A percentile compares a stretch with the other conserved stretches of the same genome.
Evolutionary conservation across 2,797 vertebrate genomes (phyloP).

Genomic region (Protosalanx chinensis): DNA sequence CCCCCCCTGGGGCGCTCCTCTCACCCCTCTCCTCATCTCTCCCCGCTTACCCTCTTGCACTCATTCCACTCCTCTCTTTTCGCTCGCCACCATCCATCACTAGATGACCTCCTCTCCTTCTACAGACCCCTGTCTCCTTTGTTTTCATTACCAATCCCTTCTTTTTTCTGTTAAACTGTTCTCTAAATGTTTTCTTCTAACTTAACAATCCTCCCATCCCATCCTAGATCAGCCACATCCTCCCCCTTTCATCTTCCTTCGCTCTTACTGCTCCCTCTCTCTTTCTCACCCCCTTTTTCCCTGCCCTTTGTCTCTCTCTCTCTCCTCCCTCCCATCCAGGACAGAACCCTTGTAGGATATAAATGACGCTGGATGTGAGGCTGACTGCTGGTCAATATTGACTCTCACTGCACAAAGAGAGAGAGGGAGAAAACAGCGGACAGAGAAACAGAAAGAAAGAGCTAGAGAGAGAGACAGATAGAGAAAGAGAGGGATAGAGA

Average conservation of each 20-base stretch:
- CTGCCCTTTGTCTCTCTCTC: neutral
- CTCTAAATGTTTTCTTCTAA: neutral
- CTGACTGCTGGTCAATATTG: slow-evolving; percentile 67
- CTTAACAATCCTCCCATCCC: neutral
- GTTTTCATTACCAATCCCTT: slow-evolving; percentile 34
- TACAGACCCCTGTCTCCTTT: slow-evolving; percentile 38
- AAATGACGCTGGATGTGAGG: slow-evolving; percentile 65
- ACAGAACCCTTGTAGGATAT: slow-evolving; percentile 32
- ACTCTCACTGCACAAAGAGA: slow-evolving; percentile 53
- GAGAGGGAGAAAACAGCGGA: slow-evolving; percentile 14
- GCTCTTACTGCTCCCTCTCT: neutral
- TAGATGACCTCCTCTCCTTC: slow-evolving; percentile 48
- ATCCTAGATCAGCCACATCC: neutral
- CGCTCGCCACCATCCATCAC: slow-evolving; percentile 32
- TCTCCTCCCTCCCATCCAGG: neutral
- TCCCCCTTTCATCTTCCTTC: neutral
- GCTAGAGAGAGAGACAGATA: slow-evolving; percentile 1
- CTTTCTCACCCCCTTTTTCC: neutral
- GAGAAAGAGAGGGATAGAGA: neutral
- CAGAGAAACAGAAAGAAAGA: slow-evolving; percentile 19
- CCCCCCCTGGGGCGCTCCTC: slow-evolving; percentile 42
- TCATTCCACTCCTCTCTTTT: slow-evolving; percentile 48
- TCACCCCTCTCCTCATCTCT: slow-evolving; percentile 54
- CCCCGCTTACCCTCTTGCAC: slow-evolving; percentile 48
- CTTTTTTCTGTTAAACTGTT: slow-evolving; percentile 16